These are phyloP conservation scores for Drosophila pallidifrons DNA, from an alignment of 1,140 invertebrate genomes.

Conservation along the genomic window DNA sequence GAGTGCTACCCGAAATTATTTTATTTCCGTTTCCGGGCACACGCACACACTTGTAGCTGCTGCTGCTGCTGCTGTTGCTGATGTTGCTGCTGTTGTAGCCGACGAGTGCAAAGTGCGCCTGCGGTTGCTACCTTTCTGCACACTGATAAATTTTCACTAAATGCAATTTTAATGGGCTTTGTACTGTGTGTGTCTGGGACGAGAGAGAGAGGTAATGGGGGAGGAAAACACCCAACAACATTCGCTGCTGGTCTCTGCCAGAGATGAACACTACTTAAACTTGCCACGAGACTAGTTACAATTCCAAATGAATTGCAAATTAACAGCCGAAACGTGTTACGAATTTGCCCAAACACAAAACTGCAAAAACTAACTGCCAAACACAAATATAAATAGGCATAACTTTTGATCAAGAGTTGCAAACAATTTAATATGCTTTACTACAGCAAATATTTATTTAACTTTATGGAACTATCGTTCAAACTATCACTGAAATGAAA, in stretches of 20 bases:
- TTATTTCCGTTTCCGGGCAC: slow-evolving; percentile 78
- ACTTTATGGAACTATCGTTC: too few relatives aligned
- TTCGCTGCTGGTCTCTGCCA: background rate
- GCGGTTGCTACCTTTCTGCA: slow-evolving; percentile 69
- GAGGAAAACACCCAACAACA: background rate
- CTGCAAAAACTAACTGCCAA: background rate
- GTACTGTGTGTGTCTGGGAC: slow-evolving; percentile 17
- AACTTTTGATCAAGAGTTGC: too few relatives aligned
- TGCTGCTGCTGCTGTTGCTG: background rate
- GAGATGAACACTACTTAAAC: slow-evolving; percentile 28
- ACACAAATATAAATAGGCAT: too few relatives aligned
- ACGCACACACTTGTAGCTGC: slow-evolving; percentile 64
- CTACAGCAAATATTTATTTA: too few relatives aligned
- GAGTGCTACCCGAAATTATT: slow-evolving; percentile 70
- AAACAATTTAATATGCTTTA: too few relatives aligned
- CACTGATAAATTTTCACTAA: slow-evolving; percentile 76
- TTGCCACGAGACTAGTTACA: slow-evolving; percentile 2
- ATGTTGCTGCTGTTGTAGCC: slow-evolving; percentile 41
- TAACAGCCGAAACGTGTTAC: background rate
- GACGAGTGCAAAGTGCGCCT: slow-evolving; percentile 67
- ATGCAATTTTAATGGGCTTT: slow-evolving; percentile 78
- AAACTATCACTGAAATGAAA: too few relatives aligned
- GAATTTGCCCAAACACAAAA: background rate
- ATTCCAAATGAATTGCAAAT: background rate
- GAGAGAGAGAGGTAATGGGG: too few relatives aligned